phyloP scores from a whole-genome alignment of 2,888 invertebrate genomes.

The Morpho helenor region DNA sequence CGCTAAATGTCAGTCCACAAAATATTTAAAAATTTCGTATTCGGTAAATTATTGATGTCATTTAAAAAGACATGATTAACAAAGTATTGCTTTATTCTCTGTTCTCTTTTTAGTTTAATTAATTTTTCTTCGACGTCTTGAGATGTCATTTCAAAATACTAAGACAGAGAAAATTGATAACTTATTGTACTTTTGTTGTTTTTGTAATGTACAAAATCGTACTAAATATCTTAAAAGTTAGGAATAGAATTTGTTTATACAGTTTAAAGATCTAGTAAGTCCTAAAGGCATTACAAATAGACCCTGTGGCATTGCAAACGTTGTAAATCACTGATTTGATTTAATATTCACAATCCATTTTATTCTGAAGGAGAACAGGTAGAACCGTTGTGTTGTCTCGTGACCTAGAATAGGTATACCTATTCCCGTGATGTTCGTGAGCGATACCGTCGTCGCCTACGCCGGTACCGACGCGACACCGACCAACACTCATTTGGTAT shows the following conservation, averaged over 20 bases:
- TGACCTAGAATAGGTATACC: slow-evolving; percentile 49
- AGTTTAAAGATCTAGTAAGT: neutral
- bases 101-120: too few relatives aligned
- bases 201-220: too few relatives aligned
- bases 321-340: slow-evolving; percentile 13
- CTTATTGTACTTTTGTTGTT: too few relatives aligned
- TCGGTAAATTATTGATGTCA: too few relatives aligned
- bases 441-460: slow-evolving; percentile 32
- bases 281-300: neutral
- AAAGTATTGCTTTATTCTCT: too few relatives aligned
- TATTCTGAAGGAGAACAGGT: slow-evolving; percentile 29
- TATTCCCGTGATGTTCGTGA: slow-evolving; percentile 51
- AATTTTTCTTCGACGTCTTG: too few relatives aligned
- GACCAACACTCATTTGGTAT: neutral
- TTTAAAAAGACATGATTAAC: too few relatives aligned
- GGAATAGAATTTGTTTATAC: neutral
- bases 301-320: neutral
- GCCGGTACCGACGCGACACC: slow-evolving; percentile 7
- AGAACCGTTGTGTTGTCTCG: slow-evolving; percentile 56
- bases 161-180: too few relatives aligned
- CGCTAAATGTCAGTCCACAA: too few relatives aligned
- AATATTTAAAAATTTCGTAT: too few relatives aligned
- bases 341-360: slow-evolving; percentile 21
- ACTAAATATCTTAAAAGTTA: too few relatives aligned
- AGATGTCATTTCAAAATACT: too few relatives aligned